Evolutionary conservation across 2,113 vertebrate species (phyloP).

Genomic region (Aegotheles bennettii): DNA sequence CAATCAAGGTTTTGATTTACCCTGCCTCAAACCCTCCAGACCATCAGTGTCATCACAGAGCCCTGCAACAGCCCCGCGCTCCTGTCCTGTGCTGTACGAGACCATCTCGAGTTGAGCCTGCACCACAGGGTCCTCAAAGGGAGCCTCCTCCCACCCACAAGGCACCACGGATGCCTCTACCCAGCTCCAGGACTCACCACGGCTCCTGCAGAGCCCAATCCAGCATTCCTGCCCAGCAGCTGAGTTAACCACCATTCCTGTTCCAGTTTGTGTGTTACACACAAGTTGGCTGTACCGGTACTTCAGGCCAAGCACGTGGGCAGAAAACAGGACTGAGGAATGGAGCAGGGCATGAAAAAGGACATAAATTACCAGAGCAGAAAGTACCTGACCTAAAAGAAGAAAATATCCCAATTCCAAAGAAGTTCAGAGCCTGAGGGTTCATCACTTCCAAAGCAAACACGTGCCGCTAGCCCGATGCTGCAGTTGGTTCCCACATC

Average conservation of each 20-base stretch:
- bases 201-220: background rate
- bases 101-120: background rate
- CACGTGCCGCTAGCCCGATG: fast-evolving
- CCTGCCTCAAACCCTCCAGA: background rate
- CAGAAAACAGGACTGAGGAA: background rate
- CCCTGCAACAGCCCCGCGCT: background rate
- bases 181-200: background rate
- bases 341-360: background rate
- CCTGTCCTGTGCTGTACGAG: fast-evolving
- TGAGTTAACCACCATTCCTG: background rate
- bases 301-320: background rate
- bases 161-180: background rate
- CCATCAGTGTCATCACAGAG: background rate
- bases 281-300: background rate
- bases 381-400: slow-evolving; percentile 12
- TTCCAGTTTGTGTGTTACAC: background rate
- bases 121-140: background rate
- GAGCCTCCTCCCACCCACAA: background rate
- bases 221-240: background rate
- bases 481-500: background rate
- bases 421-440: background rate
- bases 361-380: background rate
- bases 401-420: background rate
- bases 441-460: background rate
- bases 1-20: background rate